These are phyloP conservation scores for Rhinopithecus roxellana DNA, from an alignment of 2,113 vertebrate genomes.

Conservation along the genomic window DNA sequence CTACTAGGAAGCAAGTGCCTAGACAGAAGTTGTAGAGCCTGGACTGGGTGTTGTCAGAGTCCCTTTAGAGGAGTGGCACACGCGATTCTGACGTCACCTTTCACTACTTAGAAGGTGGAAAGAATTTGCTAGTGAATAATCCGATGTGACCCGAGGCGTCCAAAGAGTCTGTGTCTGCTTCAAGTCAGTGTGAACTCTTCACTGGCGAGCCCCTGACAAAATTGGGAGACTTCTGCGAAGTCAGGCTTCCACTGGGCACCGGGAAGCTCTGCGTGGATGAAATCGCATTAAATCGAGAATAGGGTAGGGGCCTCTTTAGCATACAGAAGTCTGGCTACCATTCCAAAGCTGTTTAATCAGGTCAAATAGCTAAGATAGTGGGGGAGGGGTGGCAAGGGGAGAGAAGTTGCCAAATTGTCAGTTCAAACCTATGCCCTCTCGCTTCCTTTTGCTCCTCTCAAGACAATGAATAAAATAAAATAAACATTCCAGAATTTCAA, in stretches of 20 bases:
- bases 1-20: not conserved
- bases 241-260: not conserved
- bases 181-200: not conserved
- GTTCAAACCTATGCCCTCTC: constrained; percentile 36
- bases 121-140: constrained; percentile 66
- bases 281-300: constrained; percentile 22
- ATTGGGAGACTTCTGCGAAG: constrained; percentile 13
- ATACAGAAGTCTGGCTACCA: constrained; percentile 44
- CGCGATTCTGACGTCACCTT: constrained; percentile 70
- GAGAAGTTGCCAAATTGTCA: constrained; percentile 10
- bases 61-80: constrained; percentile 24
- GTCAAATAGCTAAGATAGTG: constrained; percentile 44
- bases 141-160: constrained; percentile 9
- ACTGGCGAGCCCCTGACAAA: not conserved
- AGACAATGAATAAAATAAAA: constrained; percentile 33
- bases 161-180: not conserved
- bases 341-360: constrained; percentile 59
- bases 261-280: not conserved
- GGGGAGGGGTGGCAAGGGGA: not conserved
- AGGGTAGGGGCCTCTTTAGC: constrained; percentile 39
- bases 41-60: not conserved
- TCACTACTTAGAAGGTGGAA: constrained; percentile 63
- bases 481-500: constrained; percentile 33
- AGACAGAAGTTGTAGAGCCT: not conserved
- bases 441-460: not conserved